These are phyloP conservation scores for Steinernema feltiae DNA, from an alignment of 1,140 invertebrate species.

Conservation along the genomic window DNA sequence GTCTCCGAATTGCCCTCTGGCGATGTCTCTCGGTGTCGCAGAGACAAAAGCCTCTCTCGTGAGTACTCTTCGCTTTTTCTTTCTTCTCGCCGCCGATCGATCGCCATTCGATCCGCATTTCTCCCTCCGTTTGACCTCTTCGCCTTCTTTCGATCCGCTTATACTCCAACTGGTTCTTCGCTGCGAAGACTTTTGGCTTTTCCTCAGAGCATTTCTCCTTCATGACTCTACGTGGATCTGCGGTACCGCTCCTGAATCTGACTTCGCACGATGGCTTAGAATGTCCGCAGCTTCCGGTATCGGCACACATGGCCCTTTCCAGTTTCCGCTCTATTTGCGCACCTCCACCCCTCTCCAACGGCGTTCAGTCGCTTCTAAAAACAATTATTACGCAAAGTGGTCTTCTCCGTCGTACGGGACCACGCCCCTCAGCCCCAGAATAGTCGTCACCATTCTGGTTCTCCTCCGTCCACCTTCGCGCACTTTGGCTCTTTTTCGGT, in stretches of 20 bases:
- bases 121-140: not conserved
- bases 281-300: not conserved
- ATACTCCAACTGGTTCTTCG: not conserved
- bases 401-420: not conserved
- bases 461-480: conserved; percentile 31
- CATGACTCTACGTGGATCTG: too few species aligned
- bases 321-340: not conserved
- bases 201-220: too few species aligned
- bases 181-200: too few species aligned
- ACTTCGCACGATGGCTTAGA: too few species aligned
- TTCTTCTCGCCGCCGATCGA: too few species aligned
- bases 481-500: conserved; percentile 33
- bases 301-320: not conserved
- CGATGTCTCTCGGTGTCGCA: too few species aligned
- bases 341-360: too few species aligned
- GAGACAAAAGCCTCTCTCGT: not conserved
- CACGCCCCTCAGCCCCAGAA: not conserved
- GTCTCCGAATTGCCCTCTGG: not conserved
- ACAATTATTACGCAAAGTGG: not conserved
- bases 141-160: not conserved
- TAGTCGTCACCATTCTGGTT: conserved; percentile 29
- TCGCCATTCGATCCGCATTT: not conserved
- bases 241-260: too few species aligned
- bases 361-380: not conserved
- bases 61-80: not conserved